These are phyloP conservation scores for Paracentrotus lividus DNA, from an alignment of 53 echinoderm and acorn worm species.

Conservation along the genomic window DNA sequence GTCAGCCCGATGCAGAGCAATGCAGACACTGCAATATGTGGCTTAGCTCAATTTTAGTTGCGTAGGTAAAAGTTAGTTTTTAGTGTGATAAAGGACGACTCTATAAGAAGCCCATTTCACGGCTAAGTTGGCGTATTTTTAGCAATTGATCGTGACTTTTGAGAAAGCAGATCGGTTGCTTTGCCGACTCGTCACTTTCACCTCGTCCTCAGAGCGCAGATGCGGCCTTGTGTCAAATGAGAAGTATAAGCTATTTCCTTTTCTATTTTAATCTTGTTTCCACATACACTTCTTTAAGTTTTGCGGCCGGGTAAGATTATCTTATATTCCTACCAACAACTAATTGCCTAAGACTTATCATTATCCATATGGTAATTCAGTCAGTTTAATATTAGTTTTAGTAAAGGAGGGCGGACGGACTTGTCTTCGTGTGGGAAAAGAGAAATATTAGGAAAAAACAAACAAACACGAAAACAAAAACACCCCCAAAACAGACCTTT, in stretches of 20 bases:
- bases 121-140: constrained; percentile 62
- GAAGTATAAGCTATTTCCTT: neutral
- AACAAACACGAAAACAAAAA: too few species aligned
- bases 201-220: neutral
- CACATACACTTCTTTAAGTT: too few species aligned
- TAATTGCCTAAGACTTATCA: too few species aligned
- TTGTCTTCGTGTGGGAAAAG: too few species aligned
- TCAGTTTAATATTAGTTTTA: too few species aligned
- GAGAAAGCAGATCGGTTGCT: constrained; percentile 35
- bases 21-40: neutral
- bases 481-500: too few species aligned
- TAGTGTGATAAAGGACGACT: constrained; percentile 59
- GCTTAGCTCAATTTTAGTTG: neutral
- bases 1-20: neutral
- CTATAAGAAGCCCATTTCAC: constrained; percentile 63
- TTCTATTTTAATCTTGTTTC: too few species aligned
- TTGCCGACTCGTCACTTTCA: constrained; percentile 31
- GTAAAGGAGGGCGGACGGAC: too few species aligned
- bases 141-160: constrained; percentile 66
- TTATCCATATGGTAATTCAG: too few species aligned
- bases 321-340: too few species aligned
- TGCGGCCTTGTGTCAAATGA: constrained; percentile 1
- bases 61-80: constrained; percentile 47
- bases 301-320: too few species aligned
- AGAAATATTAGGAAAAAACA: too few species aligned